phyloP scores from a whole-genome alignment of 2,888 invertebrate genomes.

The Hyppa rectilinea region DNA sequence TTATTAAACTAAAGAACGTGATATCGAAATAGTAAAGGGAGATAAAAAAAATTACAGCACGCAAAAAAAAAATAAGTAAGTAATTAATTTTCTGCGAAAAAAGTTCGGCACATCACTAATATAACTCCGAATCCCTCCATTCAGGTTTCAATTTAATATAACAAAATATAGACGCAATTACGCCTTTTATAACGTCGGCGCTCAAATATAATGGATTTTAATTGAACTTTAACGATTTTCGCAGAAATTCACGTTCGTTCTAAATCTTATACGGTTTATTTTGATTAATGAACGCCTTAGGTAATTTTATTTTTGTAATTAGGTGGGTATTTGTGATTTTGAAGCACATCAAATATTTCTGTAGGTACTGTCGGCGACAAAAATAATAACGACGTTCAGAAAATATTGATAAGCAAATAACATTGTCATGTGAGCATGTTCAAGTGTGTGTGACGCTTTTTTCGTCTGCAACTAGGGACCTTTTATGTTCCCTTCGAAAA shows the following conservation, averaged over 20 bases:
- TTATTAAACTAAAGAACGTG: neutral
- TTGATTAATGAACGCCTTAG: conserved; percentile 4
- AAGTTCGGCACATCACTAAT: conserved; percentile 4
- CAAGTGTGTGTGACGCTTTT: no score
- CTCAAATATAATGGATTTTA: conserved; percentile 53
- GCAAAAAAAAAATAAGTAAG: neutral
- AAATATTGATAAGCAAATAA: neutral
- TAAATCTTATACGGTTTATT: conserved; percentile 17
- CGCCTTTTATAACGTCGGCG: conserved; percentile 42
- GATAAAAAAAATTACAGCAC: no score
- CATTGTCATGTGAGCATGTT: no score
- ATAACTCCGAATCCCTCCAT: conserved; percentile 24
- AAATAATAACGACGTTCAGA: neutral
- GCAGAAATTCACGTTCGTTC: conserved; percentile 32
- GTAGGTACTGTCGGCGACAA: neutral
- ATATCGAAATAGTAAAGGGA: neutral
- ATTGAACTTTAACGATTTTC: conserved; percentile 54
- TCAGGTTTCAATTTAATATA: conserved; percentile 49
- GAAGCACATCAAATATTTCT: neutral
- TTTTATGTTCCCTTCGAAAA: neutral
- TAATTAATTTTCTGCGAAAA: neutral
- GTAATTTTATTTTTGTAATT: conserved; percentile 25
- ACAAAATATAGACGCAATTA: conserved; percentile 52
- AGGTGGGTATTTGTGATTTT: neutral
- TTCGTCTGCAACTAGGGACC: neutral